phyloP scores from a whole-genome alignment of 2,888 invertebrate species.

The Scaeva pyrastri region DNA sequence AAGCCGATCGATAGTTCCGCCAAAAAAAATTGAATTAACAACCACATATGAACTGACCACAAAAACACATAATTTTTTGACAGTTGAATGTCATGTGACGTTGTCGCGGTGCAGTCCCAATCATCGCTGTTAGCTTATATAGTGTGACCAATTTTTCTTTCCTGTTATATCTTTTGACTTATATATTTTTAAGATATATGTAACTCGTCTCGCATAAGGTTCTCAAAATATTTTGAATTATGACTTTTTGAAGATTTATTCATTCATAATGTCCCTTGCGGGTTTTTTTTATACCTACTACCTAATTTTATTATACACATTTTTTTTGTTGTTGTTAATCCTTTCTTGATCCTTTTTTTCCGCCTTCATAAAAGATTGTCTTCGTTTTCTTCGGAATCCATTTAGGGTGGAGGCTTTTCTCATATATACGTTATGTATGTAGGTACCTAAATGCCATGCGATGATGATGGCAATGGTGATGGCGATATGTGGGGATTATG shows the following conservation, averaged over 20 bases:
- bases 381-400: constrained; percentile 37
- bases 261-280: constrained; percentile 73
- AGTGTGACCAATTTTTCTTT: constrained; percentile 71
- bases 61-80: constrained; percentile 53
- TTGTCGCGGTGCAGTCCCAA: not conserved
- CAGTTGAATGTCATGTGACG: constrained; percentile 72
- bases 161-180: constrained; percentile 23
- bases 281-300: constrained; percentile 16
- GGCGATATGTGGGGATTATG: constrained; percentile 54
- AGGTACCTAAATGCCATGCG: not conserved
- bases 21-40: not conserved
- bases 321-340: constrained; percentile 51
- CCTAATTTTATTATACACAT: constrained; percentile 8
- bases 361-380: constrained; percentile 25
- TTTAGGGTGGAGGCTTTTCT: constrained; percentile 31
- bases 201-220: constrained; percentile 24
- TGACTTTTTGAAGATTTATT: constrained; percentile 74
- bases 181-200: not conserved
- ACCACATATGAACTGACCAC: constrained; percentile 48
- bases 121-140: constrained; percentile 27
- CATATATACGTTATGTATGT: not conserved
- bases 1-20: not conserved
- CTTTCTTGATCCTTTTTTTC: constrained; percentile 53
- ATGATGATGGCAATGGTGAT: not conserved
- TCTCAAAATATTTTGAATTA: constrained; percentile 54